Base-by-base conservation (phyloP, 2,797 vertebrate genomes). In the Distichodus sexfasciatus region DNA sequence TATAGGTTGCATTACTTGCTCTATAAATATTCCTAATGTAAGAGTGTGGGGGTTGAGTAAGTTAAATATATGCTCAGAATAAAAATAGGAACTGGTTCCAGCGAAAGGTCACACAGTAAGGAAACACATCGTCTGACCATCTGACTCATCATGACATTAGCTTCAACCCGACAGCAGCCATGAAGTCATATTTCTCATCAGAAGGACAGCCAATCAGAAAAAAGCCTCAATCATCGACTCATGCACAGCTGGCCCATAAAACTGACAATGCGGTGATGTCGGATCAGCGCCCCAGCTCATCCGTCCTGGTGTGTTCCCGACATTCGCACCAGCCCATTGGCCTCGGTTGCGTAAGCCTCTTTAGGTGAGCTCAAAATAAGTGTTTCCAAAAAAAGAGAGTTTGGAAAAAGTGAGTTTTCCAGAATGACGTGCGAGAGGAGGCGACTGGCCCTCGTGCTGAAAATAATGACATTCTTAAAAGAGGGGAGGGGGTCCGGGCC, bases 401-500 rank as follows among this genome's bases (percentile, higher is more conserved):
- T 14, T 40, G 71, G 55, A 62, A 67, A 73, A 69, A 64, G 66
- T 7, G 31, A 59, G 12, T 17, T 33, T 67, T 65, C 51, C 46
- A 33, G 50, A 33, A 36, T 5, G 19, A 71, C 51, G 53, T 38
- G 8, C 0, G 12, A 26, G 23, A 50, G 10, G 6, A 24, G 62
- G 24, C 29, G 29, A 40, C 57, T 63, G 41, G 62, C 51, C 40
- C 54, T 35, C 19, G 54, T 54, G 67, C 10, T 23, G 62, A 54
- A 55, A 71, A 71, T 70, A 75, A 75, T 60, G 67, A 14, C 55
- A 19, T 28, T 69, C 59, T 74, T 61, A n/a, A 50, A 38, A 1
- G 4, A 2, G 21, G 23, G 36, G 44, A 50, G 31, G 29, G 53
- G n/a, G 41, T 55, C 36, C 38, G 36, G 53, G 14, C 5, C 29